Base-by-base conservation (phyloP, 2,888 invertebrate species). In the Eupeodes latifasciatus region DNA sequence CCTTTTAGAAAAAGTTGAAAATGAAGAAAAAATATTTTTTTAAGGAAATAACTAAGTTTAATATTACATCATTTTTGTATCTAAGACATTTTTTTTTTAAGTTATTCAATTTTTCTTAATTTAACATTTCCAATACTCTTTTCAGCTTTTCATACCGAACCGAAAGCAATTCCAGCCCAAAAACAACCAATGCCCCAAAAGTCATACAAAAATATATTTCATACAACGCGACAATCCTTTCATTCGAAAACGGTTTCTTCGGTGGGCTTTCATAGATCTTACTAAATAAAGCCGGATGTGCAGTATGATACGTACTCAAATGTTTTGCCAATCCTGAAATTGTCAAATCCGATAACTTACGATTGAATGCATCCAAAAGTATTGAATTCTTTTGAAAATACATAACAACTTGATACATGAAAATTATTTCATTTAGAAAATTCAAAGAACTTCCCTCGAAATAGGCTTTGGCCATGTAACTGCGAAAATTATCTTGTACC, bases 301-400 rank as follows among this genome's bases (percentile, higher is more conserved):
- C 72, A 44, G 86, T 71, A 14, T 6, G 36, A 6, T 72, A 57
- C 0, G 77, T 72, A 5, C 75, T 89, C 19, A 90, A 36, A 16
- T 84, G 36, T 5, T 86, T 79, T 5, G 79, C 76, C n/a, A 93
- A 91, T 1, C 93, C 93, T 0, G 92, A 86, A 14, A 44, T 19
- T 44, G 36, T 40, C 19, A 71, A 71, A 9, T 19, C 90, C 66
- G 90, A 90, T 0, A 93, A 79, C 51, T 91, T 92, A 1, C 90
- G 79, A 81, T 92, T 90, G 69, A 93, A 91, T 36, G 87, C 67
- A 1, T 89, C 75, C 71, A 90, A 90, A 0, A 91, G 71, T 0
- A 91, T 85, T 1, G 92, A 92, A 34, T 92, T 90, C 9, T 91
- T 91, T 0, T 84, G 90, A 77, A 92, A 81, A 11, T 87, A 92